Base-by-base conservation (phyloP, 2,113 vertebrate genomes). In the Romanogobio albipinnatus region DNA sequence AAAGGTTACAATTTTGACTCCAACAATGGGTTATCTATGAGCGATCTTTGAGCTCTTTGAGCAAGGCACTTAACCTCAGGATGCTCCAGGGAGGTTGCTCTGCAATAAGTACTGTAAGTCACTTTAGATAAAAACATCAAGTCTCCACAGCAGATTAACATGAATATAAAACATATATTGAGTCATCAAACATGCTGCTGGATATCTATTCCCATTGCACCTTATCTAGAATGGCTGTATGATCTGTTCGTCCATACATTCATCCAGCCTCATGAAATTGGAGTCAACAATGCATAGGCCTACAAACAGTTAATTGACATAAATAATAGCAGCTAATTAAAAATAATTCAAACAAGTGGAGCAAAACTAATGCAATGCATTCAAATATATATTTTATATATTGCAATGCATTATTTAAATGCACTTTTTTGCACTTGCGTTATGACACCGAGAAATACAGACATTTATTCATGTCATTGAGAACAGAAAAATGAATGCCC, bases 401-500 rank as follows among this genome's bases (percentile, higher is more conserved):
- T 39, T 17, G n/a, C 36, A 74, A n/a, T 74, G 70, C 19, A 73
- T 11, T 68, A 39, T 39, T 73, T n/a, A 10, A 73, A 73, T 24
- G 5, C 51, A 19, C 2, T 8, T 56, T 66, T 68, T 19, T 36
- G 17, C 62, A 49, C n/a, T 49, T 49, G n/a, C n/a, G 26, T 75
- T 29, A 39, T 70, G 36, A 82, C n/a, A 26, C 15, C 66, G 5
- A 49, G 29, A 70, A 45, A 76, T 9, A 85, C 26, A 17, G 76
- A 49, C 33, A 49, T 62, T 17, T 19, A 61, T 77, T 58, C 81
- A 51, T 78, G 86, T 88, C 82, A 88, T 88, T 78, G 88, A 79
- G 84, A 86, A 86, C 47, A 2, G 81, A 56, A 89, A 89, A 89
- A 91, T 91, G 91, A 93, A 88, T 89, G 91, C 90, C 90, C 88